A percentile compares a stretch with the other conserved stretches of the same genome.
Evolutionary conservation across 2,888 invertebrate genomes (phyloP).

Genomic region (Luperina nickerlii): DNA sequence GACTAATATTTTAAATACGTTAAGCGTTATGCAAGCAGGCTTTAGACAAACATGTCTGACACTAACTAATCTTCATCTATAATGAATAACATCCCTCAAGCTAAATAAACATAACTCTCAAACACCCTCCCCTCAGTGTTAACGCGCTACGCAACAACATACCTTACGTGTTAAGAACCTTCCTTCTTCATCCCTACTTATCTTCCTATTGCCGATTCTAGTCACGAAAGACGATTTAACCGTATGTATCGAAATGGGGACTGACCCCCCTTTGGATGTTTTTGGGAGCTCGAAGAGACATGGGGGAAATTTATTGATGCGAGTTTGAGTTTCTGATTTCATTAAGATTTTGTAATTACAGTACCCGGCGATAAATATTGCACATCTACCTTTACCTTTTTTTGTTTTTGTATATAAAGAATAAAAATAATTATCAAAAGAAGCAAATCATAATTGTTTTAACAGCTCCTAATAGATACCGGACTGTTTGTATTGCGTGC

Average conservation of each 20-base stretch:
- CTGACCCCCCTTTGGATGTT: conserved; percentile 42
- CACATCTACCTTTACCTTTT: too few relatives aligned
- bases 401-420: too few relatives aligned
- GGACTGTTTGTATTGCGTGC: too few relatives aligned
- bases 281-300: conserved; percentile 29
- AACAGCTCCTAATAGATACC: too few relatives aligned
- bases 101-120: conserved; percentile 26
- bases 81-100: background rate
- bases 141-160: conserved; percentile 55
- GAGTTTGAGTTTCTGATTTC: conserved; percentile 31
- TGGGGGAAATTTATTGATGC: background rate
- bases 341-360: conserved; percentile 23
- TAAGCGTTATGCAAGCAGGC: background rate
- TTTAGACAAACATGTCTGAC: background rate
- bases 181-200: conserved; percentile 65
- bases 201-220: conserved; percentile 65
- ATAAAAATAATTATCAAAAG: too few relatives aligned
- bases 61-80: background rate
- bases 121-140: conserved; percentile 7
- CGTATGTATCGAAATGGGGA: conserved; percentile 70
- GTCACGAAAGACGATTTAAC: conserved; percentile 75
- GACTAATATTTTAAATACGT: too few relatives aligned
- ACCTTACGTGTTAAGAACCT: conserved; percentile 67
- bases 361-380: too few relatives aligned
- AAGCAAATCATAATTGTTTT: too few relatives aligned